These are phyloP conservation scores for Ryuthela nishihirai DNA, from an alignment of 2,888 invertebrate genomes.

Conservation along the genomic window DNA sequence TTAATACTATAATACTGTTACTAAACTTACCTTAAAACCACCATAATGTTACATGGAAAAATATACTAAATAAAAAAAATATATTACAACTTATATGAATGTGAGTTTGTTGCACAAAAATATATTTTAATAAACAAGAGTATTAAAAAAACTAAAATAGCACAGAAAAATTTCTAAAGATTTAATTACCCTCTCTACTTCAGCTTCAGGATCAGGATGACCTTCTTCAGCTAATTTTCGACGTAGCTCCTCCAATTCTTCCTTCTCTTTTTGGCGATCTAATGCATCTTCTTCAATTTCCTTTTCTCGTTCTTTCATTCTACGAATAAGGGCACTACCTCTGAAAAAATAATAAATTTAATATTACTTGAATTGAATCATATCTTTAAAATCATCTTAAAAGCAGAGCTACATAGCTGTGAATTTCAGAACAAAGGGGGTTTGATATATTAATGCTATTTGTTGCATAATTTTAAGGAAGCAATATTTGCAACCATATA, in stretches of 20 bases:
- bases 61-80: neutral
- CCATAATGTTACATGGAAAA: neutral
- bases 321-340: slow-evolving; percentile 80
- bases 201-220: slow-evolving; percentile 54
- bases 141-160: no score
- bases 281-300: slow-evolving; percentile 89
- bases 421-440: no score
- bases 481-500: no score
- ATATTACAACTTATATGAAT: no score
- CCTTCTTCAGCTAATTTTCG: slow-evolving; percentile 61
- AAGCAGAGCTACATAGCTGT: no score
- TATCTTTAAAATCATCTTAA: neutral
- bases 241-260: slow-evolving; percentile 79
- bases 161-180: no score
- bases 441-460: no score
- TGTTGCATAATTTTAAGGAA: no score
- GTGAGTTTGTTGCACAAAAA: no score
- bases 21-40: no score
- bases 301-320: slow-evolving; percentile 86
- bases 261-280: slow-evolving; percentile 83
- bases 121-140: no score
- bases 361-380: neutral
- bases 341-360: slow-evolving; percentile 48
- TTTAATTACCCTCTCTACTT: slow-evolving; percentile 44
- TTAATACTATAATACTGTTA: no score